Base-by-base conservation (phyloP, 2,797 vertebrate genomes). In the Pachyuromys duprasi region DNA sequence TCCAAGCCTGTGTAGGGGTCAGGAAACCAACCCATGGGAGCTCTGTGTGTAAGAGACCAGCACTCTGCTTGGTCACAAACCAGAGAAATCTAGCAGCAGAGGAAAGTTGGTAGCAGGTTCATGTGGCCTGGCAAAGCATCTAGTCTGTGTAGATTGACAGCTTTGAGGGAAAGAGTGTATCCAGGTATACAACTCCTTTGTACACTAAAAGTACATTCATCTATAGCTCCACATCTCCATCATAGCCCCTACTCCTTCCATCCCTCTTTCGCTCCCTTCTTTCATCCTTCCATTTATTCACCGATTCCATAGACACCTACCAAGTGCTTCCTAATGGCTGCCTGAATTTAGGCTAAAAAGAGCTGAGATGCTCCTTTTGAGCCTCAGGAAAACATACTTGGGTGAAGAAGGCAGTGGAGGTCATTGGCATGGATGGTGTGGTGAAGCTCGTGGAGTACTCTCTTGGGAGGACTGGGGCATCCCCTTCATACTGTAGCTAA, bases 371-470 rank as follows among this genome's bases (percentile, higher is more conserved):
- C 18, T 57, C 7, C 15, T 39, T 17, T 33, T 93, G 88, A 82
- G 17, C 22, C 31, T 31, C 17, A 72, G 57, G 63, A 80, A 57
- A 53, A 62, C 13, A 8, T 22, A 5, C 33, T 45, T 83, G 24
- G 14, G 14, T 36, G 5, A 63, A 15, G 42, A 90, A 78, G 39
- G 26, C 42, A 63, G 82, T 57, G 8, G 18, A 81, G 22, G 2
- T 42, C 14, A 13, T 8, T 0, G 18, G 15, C 14, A 4, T 4
- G 8, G 69, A 42, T n/a, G 3, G 18, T n/a, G 8, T 0, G 3
- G 14, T 5, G 7, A 87, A 9, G 75, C 1, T 55, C 7, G 3
- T 22, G 45, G 42, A 63, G 7, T 45, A 12, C 1, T 49, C 18
- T 18, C 14, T 67, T n/a, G 55, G 49, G 62, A 91, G 39, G 42